A percentile compares a stretch with the other conserved stretches of the same genome.
Evolutionary conservation across 2,888 invertebrate genomes (phyloP).

Genomic region (Agrilus cyanescens): DNA sequence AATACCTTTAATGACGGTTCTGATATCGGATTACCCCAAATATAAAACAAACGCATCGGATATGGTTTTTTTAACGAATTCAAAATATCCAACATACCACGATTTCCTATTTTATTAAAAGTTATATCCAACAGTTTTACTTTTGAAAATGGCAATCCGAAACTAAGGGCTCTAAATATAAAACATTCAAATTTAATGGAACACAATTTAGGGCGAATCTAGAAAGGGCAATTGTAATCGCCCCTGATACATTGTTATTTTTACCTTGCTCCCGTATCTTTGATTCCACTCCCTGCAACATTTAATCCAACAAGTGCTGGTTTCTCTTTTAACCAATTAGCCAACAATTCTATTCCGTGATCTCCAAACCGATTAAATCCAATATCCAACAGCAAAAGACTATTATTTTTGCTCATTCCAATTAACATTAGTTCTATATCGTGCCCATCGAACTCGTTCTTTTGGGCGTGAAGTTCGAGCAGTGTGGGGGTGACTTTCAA

Average conservation of each 20-base stretch:
- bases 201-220: not conserved
- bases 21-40: conserved; percentile 33
- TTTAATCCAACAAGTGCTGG: conserved; percentile 42
- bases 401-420: conserved; percentile 40
- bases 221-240: not conserved
- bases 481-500: conserved; percentile 31
- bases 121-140: conserved; percentile 45
- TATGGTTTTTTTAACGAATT: conserved; percentile 45
- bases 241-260: not conserved
- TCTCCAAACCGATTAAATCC: conserved; percentile 49
- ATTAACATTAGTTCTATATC: conserved; percentile 44
- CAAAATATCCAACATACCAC: conserved; percentile 41
- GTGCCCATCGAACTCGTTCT: conserved; percentile 46
- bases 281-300: conserved; percentile 45
- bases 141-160: conserved; percentile 45
- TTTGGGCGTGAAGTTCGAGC: conserved; percentile 46
- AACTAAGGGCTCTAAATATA: conserved; percentile 37
- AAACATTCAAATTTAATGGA: not conserved
- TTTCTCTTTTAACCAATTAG: conserved; percentile 39
- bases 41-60: conserved; percentile 28
- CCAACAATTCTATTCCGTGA: conserved; percentile 42
- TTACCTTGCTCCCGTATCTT: conserved; percentile 42
- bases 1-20: too few relatives aligned
- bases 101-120: conserved; percentile 42
- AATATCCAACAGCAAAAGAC: conserved; percentile 46